These are phyloP conservation scores for Lumbricus terrestris DNA, from an alignment of 2,888 invertebrate genomes.

Conservation along the genomic window DNA sequence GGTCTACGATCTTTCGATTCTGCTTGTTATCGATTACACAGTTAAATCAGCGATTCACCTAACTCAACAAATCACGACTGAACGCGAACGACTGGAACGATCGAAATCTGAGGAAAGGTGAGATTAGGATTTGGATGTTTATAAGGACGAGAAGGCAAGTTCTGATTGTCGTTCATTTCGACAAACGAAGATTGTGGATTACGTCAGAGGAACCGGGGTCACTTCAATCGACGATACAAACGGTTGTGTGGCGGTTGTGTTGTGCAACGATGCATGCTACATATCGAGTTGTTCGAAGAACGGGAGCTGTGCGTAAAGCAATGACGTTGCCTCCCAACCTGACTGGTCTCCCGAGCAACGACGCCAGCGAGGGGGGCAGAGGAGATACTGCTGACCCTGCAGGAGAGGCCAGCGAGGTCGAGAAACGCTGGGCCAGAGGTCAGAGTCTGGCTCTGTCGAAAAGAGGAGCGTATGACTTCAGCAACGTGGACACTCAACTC, in stretches of 20 bases:
- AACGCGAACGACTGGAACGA: background rate
- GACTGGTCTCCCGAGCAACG: background rate
- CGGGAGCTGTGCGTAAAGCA: background rate
- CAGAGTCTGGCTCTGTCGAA: background rate
- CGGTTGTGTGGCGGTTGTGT: no score
- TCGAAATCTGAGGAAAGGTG: background rate
- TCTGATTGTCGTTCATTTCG: background rate
- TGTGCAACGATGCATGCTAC: background rate
- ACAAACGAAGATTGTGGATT: background rate
- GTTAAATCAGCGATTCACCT: background rate
- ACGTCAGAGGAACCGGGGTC: background rate
- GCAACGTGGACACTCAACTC: slow-evolving; percentile 16
- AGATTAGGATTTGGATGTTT: background rate
- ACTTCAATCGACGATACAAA: no score
- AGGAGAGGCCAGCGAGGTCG: background rate
- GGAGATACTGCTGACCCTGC: background rate
- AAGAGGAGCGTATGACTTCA: background rate
- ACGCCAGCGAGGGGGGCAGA: background rate
- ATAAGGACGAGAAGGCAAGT: background rate
- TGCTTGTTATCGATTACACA: no score
- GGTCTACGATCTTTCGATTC: background rate
- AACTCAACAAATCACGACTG: background rate
- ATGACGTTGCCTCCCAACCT: background rate
- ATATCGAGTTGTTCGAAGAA: background rate
- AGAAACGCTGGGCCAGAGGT: background rate